A percentile compares a stretch with the other conserved stretches of the same genome.
Conservation (phyloP, 2,113 vertebrate species). For the Oxyruncus cristatus region DNA sequence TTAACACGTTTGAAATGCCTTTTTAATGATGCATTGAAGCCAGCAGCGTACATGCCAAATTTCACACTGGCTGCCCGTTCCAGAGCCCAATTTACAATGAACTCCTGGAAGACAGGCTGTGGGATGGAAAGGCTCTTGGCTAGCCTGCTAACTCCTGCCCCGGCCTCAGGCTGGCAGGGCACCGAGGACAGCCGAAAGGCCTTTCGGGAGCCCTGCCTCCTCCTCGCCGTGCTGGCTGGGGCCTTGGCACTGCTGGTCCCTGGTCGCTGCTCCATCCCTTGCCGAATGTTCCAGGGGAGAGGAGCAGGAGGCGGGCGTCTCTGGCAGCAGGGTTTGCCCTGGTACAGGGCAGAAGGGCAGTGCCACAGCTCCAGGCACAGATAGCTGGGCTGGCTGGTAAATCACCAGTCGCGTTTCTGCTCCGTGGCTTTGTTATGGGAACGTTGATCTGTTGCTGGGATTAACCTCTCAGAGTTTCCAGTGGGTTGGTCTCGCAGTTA, state of each 20-base stretch:
- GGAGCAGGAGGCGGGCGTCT: not conserved
- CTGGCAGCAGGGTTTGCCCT: not conserved
- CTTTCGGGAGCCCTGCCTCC: not conserved
- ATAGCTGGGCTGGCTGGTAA: not conserved
- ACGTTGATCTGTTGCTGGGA: conserved; percentile 69
- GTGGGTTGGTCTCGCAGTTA: conserved; percentile 61
- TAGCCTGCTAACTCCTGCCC: not conserved
- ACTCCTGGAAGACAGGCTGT: conserved; percentile 26
- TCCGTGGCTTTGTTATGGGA: conserved; percentile 50
- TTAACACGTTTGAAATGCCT: conserved; percentile 58
- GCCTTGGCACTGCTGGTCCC: not conserved
- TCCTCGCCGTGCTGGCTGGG: rapidly evolving
- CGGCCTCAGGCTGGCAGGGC: not conserved
- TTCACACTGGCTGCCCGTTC: conserved; percentile 19
- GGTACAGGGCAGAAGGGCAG: rapidly evolving
- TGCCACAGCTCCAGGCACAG: not conserved
- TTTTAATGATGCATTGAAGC: conserved; percentile 56
- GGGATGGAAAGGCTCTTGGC: conserved; percentile 5
- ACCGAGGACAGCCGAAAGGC: not conserved
- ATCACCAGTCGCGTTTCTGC: not conserved
- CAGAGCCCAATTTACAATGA: not conserved
- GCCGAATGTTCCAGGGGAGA: rapidly evolving
- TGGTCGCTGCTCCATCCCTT: not conserved
- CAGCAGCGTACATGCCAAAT: not conserved
- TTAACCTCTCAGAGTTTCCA: conserved; percentile 71